Base-by-base conservation (phyloP, 2,888 invertebrate genomes). In the Ramazzottius varieornatus region DNA sequence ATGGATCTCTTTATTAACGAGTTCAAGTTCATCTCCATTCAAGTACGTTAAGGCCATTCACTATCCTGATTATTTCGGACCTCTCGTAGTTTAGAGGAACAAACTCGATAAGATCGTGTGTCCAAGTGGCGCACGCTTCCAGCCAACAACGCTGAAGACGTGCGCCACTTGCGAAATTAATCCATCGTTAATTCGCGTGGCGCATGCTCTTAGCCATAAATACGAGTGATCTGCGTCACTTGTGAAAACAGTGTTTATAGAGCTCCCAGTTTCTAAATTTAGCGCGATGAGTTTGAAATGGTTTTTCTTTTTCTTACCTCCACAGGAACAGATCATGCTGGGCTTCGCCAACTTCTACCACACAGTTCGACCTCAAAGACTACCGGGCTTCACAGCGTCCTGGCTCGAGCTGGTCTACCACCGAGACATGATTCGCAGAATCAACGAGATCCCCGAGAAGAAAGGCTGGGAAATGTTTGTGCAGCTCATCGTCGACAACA, bases 341-440 rank as follows among this genome's bases (percentile, higher is more conserved):
- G 54, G 54, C 20, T 73, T 16, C 71, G 77, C 76, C 75, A 91
- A 94, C 77, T 89, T 91, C 0, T 82, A 94, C 70, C 92, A 93
- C 73, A 86, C 93, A 70, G 80, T 98, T 69, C 82, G 91, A 66
- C 98, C 98, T 13, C 83, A 84, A 63, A 85, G 89, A 71, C 92
- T 90, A 0, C 92, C 98, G 0, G 93, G 90, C 0, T 99, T 99
- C 77, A 87, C 92, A 66, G 98, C 90, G 76, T 90, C 96, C 1
- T 99, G 99, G 98, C 79, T 99, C 66, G 98, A 99, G 77, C 80
- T 99, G 64, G 87, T 99, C 46, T 92, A 94, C 0, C 96, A 99
- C 77, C 83, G 96, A 66, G 86, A 90, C 0, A 96, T 96, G 77
- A 85, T 98, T 73, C 92, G 91, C 65, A 81, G 91, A 66, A 88